Base-by-base conservation (phyloP, 2,797 vertebrate genomes). In the Paguma larvata region DNA sequence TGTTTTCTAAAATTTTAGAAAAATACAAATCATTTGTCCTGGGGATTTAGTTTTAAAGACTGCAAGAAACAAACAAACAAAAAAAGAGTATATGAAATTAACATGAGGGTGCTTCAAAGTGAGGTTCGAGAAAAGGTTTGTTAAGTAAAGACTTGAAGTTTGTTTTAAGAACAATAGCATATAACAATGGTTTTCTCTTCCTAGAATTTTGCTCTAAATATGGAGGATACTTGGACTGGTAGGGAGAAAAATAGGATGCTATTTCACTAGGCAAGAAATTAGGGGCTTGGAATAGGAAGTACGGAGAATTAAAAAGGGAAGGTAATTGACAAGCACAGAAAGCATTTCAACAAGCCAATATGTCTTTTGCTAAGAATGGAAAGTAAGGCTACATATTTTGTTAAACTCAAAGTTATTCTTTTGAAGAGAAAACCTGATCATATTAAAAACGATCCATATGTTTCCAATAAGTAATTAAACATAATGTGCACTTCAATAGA, bases 1-100 rank as follows among this genome's bases (percentile, higher is more conserved):
- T 78, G 3, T 78, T 87, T 56, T 75, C 53, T 41, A 53, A 78
- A 79, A 48, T 79, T 90, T 68, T 41, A 80, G 25, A 97, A 89
- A 65, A 92, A 80, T 19, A 6, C 4, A 91, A 80, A 41, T 11
- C 0, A 8, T 48, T 59, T 78, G 25, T n/a, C 53, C 32, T 19
- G 19, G 19, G 14, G 16, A 14, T 0, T 30, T 48, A 51, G 1
- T 7, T 46, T 80, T 48, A 96, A 30, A 11, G 14, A 70, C 10
- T 32, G 0, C 30, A 11, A 12, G 27, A 25, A 34, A 73, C 59
- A 46, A 62, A n/a, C n/a, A n/a, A 62, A 10, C 13, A 14, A 19
- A 32, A 46, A 72, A 48, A 59, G 2, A 72, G 2, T 15, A 0
- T 48, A 34, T 56, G 70, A 88, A 53, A 27, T 84, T 82, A 44